Conservation (phyloP, 1,140 invertebrate species). For the Ceratina japonica region DNA sequence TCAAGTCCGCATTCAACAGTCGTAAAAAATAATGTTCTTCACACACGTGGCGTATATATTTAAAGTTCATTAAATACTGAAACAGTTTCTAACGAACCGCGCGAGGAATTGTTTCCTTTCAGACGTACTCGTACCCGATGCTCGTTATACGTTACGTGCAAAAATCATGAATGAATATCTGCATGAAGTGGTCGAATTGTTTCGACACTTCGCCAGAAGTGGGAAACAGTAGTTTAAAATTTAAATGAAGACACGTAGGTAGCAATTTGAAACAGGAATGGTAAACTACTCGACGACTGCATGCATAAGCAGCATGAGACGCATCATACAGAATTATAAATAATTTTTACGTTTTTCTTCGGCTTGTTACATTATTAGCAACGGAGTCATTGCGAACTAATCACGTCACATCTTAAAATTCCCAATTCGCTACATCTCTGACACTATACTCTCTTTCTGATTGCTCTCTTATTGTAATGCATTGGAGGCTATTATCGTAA, state of each 20-base stretch:
- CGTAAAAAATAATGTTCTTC: neutral
- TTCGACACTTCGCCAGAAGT: no score
- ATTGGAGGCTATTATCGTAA: conserved; percentile 1
- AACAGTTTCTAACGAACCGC: neutral
- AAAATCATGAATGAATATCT: neutral
- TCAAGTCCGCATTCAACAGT: neutral
- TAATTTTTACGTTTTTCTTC: neutral
- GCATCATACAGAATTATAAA: neutral
- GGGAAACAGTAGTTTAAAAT: neutral
- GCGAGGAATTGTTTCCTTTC: neutral
- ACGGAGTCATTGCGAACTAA: neutral
- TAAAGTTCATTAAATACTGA: neutral
- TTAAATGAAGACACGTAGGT: neutral
- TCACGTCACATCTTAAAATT: no score
- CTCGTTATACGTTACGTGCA: no score
- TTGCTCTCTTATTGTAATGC: neutral
- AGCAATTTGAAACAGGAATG: neutral
- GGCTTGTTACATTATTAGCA: neutral
- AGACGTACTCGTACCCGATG: no score
- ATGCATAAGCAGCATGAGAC: neutral
- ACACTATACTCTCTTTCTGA: no score
- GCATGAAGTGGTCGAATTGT: no score
- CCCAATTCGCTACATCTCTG: no score
- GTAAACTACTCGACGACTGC: neutral
- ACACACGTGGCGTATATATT: neutral